These are phyloP conservation scores for Macaca fascicularis DNA, from an alignment of 2,113 vertebrate genomes.

Conservation along the genomic window T2T-MFA8v1.1 NC_088386.1:5920001-5920500, in stretches of 20 bases:
- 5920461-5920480: not conserved
- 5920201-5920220: not conserved
- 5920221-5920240: not conserved
- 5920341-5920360: not conserved
- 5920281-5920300: not conserved
- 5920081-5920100: not conserved
- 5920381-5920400: not conserved
- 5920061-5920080: accelerated
- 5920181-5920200: too few relatives aligned
- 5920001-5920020: not conserved
- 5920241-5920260: not conserved
- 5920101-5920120: not conserved
- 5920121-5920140: not conserved
- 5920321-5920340: not conserved
- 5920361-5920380: not conserved
- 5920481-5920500: not conserved
- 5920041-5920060: too few relatives aligned
- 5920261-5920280: too few relatives aligned
- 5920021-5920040: not conserved
- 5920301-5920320: accelerated
- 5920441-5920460: not conserved
- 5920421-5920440: not conserved
- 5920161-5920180: not conserved
- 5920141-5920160: not conserved
- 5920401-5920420: not conserved